Percentiles rank a stretch among this genome's conserved stretches.
These are phyloP conservation scores for Forpus xanthops DNA, from an alignment of 2,797 vertebrate genomes.

Conservation along the genomic window DNA sequence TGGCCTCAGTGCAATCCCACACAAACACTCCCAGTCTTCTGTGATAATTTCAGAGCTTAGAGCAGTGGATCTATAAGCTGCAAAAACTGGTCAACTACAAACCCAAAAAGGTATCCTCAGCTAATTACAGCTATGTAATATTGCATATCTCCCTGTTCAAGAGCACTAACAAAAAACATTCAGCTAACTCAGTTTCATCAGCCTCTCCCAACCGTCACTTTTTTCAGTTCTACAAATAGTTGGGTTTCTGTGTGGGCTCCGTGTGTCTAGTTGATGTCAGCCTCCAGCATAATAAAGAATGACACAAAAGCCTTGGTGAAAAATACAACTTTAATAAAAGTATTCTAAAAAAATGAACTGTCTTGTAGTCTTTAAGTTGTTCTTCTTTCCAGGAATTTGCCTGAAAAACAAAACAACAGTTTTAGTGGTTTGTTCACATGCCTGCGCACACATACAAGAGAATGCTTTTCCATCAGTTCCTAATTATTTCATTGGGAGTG, in stretches of 20 bases:
- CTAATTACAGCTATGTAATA: not conserved
- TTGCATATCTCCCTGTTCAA: not conserved
- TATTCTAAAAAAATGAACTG: not conserved
- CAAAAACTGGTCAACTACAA: not conserved
- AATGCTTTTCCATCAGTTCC: not conserved
- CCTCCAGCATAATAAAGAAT: not conserved
- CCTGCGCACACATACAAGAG: not conserved
- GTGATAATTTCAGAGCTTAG: not conserved
- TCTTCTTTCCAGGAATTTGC: not conserved
- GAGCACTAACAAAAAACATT: not conserved
- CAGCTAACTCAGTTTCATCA: not conserved
- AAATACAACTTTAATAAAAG: conserved; percentile 8
- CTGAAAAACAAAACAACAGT: not conserved
- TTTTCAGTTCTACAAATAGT: not conserved
- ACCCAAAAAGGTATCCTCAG: not conserved
- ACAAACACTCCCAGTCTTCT: not conserved
- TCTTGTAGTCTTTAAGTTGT: not conserved
- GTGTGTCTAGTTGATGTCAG: not conserved
- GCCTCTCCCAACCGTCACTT: not conserved
- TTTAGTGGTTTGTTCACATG: not conserved
- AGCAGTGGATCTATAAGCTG: not conserved
- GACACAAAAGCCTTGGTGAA: not conserved
- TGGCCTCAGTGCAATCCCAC: not conserved
- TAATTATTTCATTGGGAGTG: not conserved
- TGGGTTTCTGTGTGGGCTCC: not conserved